Evolutionary conservation across 2,797 vertebrate species (phyloP), one percentile per base, ranked within the genome.

Genomic region (Mormyrops boulengeri): DNA sequence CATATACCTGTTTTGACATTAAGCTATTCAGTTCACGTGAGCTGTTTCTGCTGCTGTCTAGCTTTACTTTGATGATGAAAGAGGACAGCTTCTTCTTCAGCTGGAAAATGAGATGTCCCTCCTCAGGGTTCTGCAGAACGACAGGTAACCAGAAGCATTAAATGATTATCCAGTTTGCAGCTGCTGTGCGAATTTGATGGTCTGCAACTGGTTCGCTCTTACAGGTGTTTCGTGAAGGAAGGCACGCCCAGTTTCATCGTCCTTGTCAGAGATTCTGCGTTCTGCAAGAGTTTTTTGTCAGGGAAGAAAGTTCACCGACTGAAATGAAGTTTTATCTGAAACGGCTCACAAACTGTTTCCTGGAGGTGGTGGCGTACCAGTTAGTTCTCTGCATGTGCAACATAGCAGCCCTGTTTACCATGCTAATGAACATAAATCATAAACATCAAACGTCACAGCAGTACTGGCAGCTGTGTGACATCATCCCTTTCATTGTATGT

Each of bases 61-160:
- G 98, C 90, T 99, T 82, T 99, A 96, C 90, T 99, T 98, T 95
- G 98, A 99, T 93, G 97, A 98, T 89, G 95, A 94, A 52, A 93
- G 95, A 82, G 95, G 93, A 89, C 94, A 94, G 90, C 95, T 98
- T 1, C 95, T 98, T 1, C 95, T 97, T 84, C 91, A 94, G 91
- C 94, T 98, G 19, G 90, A 96, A 91, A 93, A 94, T 14, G 91
- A 95, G 9, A 93, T 85, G 3, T 94, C 97, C 0, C 95, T 99
- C 91, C 94, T 97, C n/a, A 92, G 96, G 26, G 92, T 93, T 41
- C 90, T 99, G 89, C 96, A 97, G 92, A 97, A 98, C 55, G 88
- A 96, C 93, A 96, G 98, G 98, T 99, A 92, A 7, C 41, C 0
- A 0, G 14, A 82, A 7, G n/a, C 77, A 88, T 66, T 14, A 26